Percentiles rank a stretch among this genome's conserved stretches.
These are phyloP conservation scores for Masnerella sp. DNA, from an alignment of 2,888 invertebrate species.

Conservation along the genomic window DNA sequence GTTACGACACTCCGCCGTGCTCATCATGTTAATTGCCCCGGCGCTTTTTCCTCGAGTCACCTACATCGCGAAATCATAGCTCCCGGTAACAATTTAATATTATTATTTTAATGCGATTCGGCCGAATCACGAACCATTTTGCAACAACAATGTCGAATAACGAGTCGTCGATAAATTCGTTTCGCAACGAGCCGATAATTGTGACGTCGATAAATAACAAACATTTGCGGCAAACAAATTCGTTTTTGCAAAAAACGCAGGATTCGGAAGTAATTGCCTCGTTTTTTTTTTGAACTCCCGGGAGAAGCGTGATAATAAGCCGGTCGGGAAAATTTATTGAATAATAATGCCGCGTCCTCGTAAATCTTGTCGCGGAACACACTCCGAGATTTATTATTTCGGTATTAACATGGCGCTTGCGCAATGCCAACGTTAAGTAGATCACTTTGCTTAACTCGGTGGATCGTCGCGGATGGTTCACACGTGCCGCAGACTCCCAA, in stretches of 20 bases:
- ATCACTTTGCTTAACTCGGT: conserved; percentile 41
- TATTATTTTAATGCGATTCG: conserved; percentile 6
- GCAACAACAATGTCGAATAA: no score
- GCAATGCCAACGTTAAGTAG: conserved; percentile 46
- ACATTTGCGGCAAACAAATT: not conserved
- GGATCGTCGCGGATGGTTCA: conserved; percentile 38
- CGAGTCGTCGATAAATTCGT: not conserved
- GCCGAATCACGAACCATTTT: no score
- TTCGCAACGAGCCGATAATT: no score
- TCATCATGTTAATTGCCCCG: conserved; percentile 28
- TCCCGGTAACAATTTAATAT: conserved; percentile 14
- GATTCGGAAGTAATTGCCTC: no score
- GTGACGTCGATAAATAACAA: no score
- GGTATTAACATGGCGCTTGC: conserved; percentile 34
- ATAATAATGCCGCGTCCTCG: conserved; percentile 29
- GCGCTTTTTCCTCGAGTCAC: conserved; percentile 27
- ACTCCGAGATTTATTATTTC: conserved; percentile 39
- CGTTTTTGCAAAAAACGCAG: not conserved
- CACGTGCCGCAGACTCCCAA: conserved; percentile 23
- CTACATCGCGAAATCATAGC: conserved; percentile 19
- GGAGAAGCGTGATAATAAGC: conserved; percentile 22
- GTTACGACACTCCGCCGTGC: conserved; percentile 20
- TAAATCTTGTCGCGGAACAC: conserved; percentile 29
- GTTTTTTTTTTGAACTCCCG: not conserved
- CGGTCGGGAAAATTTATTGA: conserved; percentile 31